Conservation (phyloP, 2,113 vertebrate genomes). For the Forbesichthys papilliferus region DNA sequence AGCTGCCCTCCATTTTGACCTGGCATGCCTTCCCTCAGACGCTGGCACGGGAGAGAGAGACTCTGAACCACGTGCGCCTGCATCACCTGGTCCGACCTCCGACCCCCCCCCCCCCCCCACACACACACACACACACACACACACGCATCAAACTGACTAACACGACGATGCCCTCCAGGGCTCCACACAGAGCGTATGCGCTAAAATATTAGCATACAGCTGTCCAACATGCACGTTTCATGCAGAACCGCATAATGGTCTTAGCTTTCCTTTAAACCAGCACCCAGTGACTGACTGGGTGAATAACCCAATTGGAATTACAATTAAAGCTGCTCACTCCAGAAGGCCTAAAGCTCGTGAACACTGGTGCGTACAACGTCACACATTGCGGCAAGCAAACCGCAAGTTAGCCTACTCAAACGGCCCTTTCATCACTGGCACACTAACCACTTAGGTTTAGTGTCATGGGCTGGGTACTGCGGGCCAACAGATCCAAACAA, state of each 20-base stretch:
- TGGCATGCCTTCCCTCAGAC: constrained; percentile 12
- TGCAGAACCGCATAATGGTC: neutral
- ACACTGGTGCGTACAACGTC: neutral
- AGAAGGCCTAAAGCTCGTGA: neutral
- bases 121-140: too few relatives aligned
- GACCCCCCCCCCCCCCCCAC: constrained; percentile 11
- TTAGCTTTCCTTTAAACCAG: neutral
- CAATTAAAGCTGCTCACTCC: neutral
- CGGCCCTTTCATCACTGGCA: constrained; percentile 3
- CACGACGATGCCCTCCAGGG: neutral
- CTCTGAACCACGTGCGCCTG: too few relatives aligned
- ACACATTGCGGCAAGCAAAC: neutral
- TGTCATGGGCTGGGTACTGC: neutral
- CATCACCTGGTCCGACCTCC: neutral
- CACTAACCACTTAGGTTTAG: constrained; percentile 23
- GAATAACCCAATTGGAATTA: neutral
- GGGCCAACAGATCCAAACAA: constrained; percentile 11
- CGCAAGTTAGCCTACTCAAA: constrained; percentile 3
- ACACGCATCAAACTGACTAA: too few relatives aligned
- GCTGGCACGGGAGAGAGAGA: too few relatives aligned
- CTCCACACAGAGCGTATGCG: neutral
- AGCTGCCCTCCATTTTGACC: constrained; percentile 25
- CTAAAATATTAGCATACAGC: neutral
- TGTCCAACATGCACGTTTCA: constrained; percentile 4
- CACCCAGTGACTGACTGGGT: neutral